These are phyloP conservation scores for Philereme vetulata DNA, from an alignment of 2,888 invertebrate genomes.

Conservation along the genomic window DNA sequence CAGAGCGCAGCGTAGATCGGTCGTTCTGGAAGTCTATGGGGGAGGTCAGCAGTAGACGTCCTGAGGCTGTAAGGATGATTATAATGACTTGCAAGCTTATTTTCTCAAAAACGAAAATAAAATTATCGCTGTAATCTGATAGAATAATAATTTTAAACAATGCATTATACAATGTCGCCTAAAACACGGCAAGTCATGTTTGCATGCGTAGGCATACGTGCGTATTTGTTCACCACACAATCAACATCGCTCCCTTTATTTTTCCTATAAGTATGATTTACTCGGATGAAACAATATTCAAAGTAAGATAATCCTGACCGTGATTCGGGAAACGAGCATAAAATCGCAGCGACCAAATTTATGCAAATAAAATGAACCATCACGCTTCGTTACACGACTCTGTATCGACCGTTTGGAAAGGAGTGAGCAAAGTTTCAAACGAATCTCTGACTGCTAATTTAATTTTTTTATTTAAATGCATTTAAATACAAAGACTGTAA, in stretches of 20 bases:
- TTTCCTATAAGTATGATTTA: slow-evolving; percentile 16
- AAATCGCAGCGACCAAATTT: slow-evolving; percentile 71
- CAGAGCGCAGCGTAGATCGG: too few species aligned
- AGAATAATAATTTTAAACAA: too few species aligned
- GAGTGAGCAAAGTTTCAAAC: slow-evolving; percentile 64
- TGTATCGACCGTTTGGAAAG: slow-evolving; percentile 66
- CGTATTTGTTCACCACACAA: background rate
- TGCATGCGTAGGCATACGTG: too few species aligned
- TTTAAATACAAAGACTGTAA: slow-evolving; percentile 26
- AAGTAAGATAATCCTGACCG: slow-evolving; percentile 45
- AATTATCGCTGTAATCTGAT: too few species aligned
- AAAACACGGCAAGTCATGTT: background rate
- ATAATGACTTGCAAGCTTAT: too few species aligned
- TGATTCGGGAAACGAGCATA: slow-evolving; percentile 48
- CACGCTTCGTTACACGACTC: slow-evolving; percentile 71
- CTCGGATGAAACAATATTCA: slow-evolving; percentile 12
- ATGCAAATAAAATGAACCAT: slow-evolving; percentile 77
- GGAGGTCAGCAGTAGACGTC: too few species aligned
- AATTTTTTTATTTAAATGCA: slow-evolving; percentile 47
- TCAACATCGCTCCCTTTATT: background rate
- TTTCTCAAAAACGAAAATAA: too few species aligned
- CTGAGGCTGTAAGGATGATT: too few species aligned
- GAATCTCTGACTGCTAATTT: slow-evolving; percentile 61
- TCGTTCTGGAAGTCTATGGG: too few species aligned
- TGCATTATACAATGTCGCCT: too few species aligned